These are phyloP conservation scores for Trigoniulus corallinus DNA, from an alignment of 1,140 invertebrate species.

Conservation along the genomic window DNA sequence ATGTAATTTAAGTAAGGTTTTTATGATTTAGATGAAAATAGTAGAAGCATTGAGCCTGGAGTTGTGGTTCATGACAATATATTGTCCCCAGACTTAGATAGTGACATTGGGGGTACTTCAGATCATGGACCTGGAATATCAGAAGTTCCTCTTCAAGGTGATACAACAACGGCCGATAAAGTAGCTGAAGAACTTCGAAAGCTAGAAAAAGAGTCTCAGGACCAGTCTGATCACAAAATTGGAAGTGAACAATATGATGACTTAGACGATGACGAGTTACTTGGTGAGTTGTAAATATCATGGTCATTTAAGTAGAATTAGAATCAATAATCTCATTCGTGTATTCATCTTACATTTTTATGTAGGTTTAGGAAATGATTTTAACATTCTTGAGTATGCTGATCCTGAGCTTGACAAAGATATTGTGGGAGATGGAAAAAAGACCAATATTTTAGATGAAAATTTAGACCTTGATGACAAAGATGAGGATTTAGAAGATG, in stretches of 20 bases:
- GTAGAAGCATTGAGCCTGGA: no score
- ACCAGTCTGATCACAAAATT: constrained; percentile 27
- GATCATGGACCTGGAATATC: not conserved
- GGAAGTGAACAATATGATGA: constrained; percentile 62
- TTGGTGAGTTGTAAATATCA: constrained; percentile 33
- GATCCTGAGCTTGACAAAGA: constrained; percentile 74
- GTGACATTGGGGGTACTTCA: not conserved
- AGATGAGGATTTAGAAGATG: constrained; percentile 15
- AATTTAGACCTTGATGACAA: constrained; percentile 25
- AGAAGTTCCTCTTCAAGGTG: constrained; percentile 1
- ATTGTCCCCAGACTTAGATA: not conserved
- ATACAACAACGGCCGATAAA: constrained; percentile 38
- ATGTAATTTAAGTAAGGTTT: no score
- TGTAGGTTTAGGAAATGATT: constrained; percentile 75
- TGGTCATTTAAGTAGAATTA: not conserved
- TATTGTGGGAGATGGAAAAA: constrained; percentile 20
- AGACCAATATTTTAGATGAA: constrained; percentile 29
- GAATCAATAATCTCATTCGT: constrained; percentile 33
- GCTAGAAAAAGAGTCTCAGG: constrained; percentile 42
- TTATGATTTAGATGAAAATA: no score
- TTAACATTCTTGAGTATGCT: constrained; percentile 88
- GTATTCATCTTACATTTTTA: constrained; percentile 30
- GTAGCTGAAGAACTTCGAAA: constrained; percentile 61
- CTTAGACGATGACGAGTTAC: constrained; percentile 70
- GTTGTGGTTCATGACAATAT: not conserved